Evolutionary conservation across 2,888 invertebrate species (phyloP).

Genomic region (Apodemia hepburni): DNA sequence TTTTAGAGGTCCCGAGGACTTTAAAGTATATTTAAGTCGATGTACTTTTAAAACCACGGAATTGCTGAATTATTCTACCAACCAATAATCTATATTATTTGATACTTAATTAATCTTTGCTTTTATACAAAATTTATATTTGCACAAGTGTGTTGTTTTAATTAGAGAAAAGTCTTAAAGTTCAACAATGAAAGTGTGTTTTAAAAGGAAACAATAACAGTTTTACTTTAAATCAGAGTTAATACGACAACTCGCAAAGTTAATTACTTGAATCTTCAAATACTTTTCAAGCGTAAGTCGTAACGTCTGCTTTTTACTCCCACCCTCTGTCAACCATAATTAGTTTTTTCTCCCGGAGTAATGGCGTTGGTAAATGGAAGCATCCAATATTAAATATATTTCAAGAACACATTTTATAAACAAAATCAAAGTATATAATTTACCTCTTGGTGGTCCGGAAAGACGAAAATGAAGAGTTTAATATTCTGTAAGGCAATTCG

Average conservation of each 20-base stretch:
- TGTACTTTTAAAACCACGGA: too few species aligned
- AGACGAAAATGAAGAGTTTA: too few species aligned
- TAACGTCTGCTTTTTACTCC: constrained; percentile 40
- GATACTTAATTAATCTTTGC: too few species aligned
- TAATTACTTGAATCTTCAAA: constrained; percentile 37
- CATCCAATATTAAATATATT: background rate
- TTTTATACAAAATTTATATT: too few species aligned
- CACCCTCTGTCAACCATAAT: constrained; percentile 59
- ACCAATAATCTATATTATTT: too few species aligned
- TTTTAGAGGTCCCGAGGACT: too few species aligned
- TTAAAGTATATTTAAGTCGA: too few species aligned
- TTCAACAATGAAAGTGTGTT: background rate
- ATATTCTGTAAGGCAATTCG: too few species aligned
- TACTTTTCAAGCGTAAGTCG: constrained; percentile 34
- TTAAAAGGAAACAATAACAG: constrained; percentile 18
- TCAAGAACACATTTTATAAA: background rate
- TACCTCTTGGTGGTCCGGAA: too few species aligned
- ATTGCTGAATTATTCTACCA: too few species aligned
- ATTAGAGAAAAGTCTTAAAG: background rate
- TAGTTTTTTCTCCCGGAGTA: constrained; percentile 66
- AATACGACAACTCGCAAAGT: constrained; percentile 39
- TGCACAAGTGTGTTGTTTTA: too few species aligned
- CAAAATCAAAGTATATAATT: background rate
- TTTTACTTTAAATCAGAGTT: constrained; percentile 29
- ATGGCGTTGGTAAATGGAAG: constrained; percentile 46